Conservation (phyloP, 2,113 vertebrate species). For the Columba livia region DNA sequence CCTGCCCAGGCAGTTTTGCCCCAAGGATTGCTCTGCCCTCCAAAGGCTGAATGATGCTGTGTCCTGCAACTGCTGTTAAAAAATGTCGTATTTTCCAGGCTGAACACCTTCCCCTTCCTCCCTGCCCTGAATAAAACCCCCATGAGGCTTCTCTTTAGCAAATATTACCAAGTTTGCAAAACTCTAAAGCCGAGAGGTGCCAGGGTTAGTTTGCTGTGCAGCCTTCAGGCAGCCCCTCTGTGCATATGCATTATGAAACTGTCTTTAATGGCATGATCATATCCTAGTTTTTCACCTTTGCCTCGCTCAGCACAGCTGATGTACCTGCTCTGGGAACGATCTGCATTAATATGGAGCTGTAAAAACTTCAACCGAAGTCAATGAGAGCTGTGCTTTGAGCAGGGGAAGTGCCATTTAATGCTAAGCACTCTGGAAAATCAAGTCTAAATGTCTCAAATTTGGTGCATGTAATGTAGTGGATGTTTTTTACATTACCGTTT, state of each 20-base stretch:
- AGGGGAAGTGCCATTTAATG: conserved; percentile 44
- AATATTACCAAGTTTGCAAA: neutral
- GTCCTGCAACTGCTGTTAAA: neutral
- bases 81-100: neutral
- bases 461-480: neutral
- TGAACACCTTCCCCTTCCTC: neutral
- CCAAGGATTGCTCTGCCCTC: neutral
- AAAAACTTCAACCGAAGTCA: conserved; percentile 34
- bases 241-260: neutral
- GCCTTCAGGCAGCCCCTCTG: conserved; percentile 13
- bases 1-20: neutral
- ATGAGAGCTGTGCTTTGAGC: conserved; percentile 29
- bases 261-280: neutral
- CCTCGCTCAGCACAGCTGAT: neutral
- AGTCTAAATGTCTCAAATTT: conserved; percentile 29
- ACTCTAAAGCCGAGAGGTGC: neutral
- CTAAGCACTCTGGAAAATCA: conserved; percentile 44
- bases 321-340: conserved; percentile 52
- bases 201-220: conserved; percentile 13
- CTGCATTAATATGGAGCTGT: conserved; percentile 55
- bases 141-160: neutral
- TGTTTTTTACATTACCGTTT: neutral
- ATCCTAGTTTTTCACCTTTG: conserved; percentile 25
- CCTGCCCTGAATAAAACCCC: neutral
- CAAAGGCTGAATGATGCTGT: neutral